Evolutionary conservation across 2,888 invertebrate species (phyloP).

Genomic region (Chrysotoxum bicinctum): DNA sequence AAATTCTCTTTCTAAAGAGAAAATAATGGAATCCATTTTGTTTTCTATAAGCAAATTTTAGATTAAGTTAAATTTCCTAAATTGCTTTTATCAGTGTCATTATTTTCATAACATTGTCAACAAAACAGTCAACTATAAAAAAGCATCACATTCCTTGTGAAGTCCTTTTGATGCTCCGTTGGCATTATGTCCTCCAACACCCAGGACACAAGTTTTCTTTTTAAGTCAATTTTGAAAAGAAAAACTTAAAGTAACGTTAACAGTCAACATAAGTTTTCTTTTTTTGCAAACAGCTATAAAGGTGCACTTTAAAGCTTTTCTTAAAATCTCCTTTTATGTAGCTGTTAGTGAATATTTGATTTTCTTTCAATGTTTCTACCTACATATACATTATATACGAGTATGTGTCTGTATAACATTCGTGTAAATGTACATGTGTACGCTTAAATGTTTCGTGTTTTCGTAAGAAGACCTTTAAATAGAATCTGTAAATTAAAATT

Average conservation of each 20-base stretch:
- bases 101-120: too few species aligned
- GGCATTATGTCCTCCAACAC: conserved; percentile 5
- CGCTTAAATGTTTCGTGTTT: background rate
- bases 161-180: background rate
- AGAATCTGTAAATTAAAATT: conserved; percentile 41
- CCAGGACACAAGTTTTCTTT: background rate
- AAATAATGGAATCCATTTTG: too few species aligned
- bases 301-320: conserved; percentile 18
- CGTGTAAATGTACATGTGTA: background rate
- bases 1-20: too few species aligned
- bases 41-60: too few species aligned
- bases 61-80: too few species aligned
- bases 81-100: too few species aligned
- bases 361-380: background rate
- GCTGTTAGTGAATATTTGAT: background rate
- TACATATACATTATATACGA: too few species aligned
- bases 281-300: background rate
- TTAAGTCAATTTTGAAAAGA: background rate
- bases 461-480: conserved; percentile 25
- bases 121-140: background rate
- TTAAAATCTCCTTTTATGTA: background rate
- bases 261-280: conserved; percentile 3
- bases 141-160: background rate
- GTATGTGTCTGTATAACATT: too few species aligned
- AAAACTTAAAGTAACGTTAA: background rate